A percentile compares a stretch with the other conserved stretches of the same genome.
Conservation (phyloP, 2,888 invertebrate species). For the Lottia gigantea region DNA sequence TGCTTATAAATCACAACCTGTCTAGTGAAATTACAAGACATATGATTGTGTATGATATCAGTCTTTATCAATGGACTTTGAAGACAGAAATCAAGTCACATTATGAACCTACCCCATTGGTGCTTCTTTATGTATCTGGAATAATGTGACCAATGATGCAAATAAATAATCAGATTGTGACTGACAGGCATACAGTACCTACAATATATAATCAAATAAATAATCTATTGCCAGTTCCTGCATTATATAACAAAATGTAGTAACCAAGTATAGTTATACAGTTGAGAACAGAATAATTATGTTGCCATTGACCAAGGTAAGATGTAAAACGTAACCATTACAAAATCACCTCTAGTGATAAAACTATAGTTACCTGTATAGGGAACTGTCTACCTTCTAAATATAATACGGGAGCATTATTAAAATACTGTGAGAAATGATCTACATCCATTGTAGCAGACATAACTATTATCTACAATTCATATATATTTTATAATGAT, state of each 20-base stretch:
- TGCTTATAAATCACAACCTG: too few relatives aligned
- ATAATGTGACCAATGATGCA: conserved; percentile 85
- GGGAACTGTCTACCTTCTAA: conserved; percentile 90
- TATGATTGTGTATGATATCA: too few relatives aligned
- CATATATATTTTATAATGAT: too few relatives aligned
- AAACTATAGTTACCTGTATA: conserved; percentile 65
- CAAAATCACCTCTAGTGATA: too few relatives aligned
- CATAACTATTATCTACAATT: conserved; percentile 82
- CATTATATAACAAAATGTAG: too few relatives aligned
- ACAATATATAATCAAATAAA: conserved; percentile 23
- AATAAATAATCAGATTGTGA: conserved; percentile 81
- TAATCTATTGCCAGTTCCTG: too few relatives aligned
- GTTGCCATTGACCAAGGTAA: background rate
- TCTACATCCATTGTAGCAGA: conserved; percentile 98
- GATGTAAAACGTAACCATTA: background rate
- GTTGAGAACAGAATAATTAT: background rate
- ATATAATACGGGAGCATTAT: conserved; percentile 86
- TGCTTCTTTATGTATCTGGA: conserved; percentile 86
- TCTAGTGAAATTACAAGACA: too few relatives aligned
- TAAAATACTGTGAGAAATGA: conserved; percentile 89
- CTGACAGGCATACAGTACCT: conserved; percentile 64
- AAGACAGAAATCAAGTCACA: too few relatives aligned
- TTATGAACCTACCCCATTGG: conserved; percentile 85
- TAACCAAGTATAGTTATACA: too few relatives aligned
- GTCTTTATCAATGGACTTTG: too few relatives aligned